These are phyloP conservation scores for Tipula unca DNA, from an alignment of 2,888 invertebrate species.

Conservation along the genomic window DNA sequence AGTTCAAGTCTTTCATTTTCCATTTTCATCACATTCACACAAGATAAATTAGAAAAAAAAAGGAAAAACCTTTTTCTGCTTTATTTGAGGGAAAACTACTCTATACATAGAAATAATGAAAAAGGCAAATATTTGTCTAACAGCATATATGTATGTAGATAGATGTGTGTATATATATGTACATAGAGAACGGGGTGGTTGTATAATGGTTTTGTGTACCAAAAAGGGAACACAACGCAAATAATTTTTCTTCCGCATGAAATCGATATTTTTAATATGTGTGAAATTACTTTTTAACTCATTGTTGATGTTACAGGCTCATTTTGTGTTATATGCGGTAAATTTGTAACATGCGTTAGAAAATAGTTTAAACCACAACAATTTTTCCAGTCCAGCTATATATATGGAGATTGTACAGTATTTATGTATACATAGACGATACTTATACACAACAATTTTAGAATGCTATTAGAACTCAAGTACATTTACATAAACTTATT, in stretches of 20 bases:
- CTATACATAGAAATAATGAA: not conserved
- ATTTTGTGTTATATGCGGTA: not conserved
- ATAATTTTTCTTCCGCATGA: not conserved
- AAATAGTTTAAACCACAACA: not conserved
- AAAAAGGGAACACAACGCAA: not conserved
- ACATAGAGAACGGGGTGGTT: not conserved
- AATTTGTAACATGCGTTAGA: not conserved
- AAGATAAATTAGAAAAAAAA: not conserved
- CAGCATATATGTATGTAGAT: not conserved
- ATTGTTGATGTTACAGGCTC: not conserved
- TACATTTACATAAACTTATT: not conserved
- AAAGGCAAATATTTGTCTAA: not conserved
- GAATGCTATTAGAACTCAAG: not conserved
- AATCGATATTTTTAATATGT: slow-evolving; percentile 8
- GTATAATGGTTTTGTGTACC: not conserved
- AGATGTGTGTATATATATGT: not conserved
- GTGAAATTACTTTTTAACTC: not conserved
- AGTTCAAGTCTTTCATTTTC: not conserved
- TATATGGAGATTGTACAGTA: no score
- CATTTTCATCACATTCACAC: not conserved
- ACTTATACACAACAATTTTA: not conserved
- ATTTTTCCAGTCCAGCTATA: not conserved
- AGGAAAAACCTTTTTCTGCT: not conserved
- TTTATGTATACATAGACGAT: no score
- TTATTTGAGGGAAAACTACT: not conserved